Evolutionary conservation across 2,888 invertebrate genomes (phyloP).

Genomic region (Eudemis profundana): DNA sequence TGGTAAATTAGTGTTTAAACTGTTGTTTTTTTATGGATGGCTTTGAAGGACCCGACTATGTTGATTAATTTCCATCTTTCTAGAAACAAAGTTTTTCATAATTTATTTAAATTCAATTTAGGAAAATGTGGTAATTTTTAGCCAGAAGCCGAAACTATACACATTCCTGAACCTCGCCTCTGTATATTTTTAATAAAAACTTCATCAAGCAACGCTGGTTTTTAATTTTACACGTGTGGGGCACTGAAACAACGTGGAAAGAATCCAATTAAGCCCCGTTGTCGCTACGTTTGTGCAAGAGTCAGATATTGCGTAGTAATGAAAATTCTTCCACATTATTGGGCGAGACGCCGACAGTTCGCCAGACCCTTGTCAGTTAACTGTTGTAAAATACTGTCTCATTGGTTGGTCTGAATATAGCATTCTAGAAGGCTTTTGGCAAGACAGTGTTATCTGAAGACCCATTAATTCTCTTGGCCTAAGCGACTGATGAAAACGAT

Average conservation of each 20-base stretch:
- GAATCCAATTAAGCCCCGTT: conserved; percentile 29
- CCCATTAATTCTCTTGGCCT: too few species aligned
- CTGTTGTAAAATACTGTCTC: neutral
- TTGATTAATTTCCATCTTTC: too few species aligned
- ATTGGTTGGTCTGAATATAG: too few species aligned
- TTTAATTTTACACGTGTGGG: neutral
- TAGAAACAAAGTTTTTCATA: too few species aligned
- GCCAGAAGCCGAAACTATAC: neutral
- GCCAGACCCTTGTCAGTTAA: conserved; percentile 24
- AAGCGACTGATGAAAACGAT: too few species aligned
- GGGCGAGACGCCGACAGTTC: conserved; percentile 19
- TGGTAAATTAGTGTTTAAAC: too few species aligned
- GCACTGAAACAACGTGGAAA: conserved; percentile 16
- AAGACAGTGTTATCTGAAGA: too few species aligned
- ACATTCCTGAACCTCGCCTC: neutral
- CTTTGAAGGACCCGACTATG: too few species aligned
- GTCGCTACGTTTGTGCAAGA: conserved; percentile 16
- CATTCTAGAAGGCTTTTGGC: too few species aligned
- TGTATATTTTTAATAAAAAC: conserved; percentile 13
- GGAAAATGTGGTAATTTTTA: too few species aligned
- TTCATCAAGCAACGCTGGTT: neutral
- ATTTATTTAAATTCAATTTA: too few species aligned
- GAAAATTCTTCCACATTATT: conserved; percentile 30
- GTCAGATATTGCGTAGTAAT: conserved; percentile 26
- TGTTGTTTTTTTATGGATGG: too few species aligned